A percentile compares a stretch with the other conserved stretches of the same genome.
phyloP scores from a whole-genome alignment of 1,140 invertebrate genomes.

The Pteromalus puparum region DNA sequence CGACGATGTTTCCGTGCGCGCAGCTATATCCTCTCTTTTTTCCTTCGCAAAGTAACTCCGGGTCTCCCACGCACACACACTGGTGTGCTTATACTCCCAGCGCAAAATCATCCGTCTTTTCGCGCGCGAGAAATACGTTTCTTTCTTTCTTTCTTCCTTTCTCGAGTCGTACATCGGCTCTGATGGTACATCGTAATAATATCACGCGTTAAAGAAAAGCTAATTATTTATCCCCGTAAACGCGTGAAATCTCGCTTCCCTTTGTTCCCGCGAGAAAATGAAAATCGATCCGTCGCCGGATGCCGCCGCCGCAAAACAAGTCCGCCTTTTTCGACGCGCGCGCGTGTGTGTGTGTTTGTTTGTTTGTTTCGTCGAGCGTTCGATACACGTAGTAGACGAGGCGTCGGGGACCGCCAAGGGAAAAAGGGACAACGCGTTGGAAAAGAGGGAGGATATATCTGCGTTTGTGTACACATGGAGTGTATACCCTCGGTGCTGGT shows the following conservation, averaged over 20 bases:
- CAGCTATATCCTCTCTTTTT: background rate
- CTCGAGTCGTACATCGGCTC: background rate
- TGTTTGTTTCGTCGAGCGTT: background rate
- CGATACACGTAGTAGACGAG: background rate
- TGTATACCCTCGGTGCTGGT: background rate
- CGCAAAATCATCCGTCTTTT: slow-evolving; percentile 4
- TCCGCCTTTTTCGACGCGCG: background rate
- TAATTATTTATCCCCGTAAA: background rate
- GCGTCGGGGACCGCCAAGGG: background rate
- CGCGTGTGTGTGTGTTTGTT: background rate
- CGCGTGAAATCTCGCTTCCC: background rate
- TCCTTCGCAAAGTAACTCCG: background rate
- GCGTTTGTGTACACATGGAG: background rate
- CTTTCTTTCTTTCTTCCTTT: background rate
- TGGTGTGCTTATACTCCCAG: too few species aligned
- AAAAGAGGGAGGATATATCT: slow-evolving; percentile 7
- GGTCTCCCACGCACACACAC: background rate
- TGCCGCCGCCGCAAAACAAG: slow-evolving; percentile 20
- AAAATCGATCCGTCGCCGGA: slow-evolving; percentile 36
- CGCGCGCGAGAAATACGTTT: background rate
- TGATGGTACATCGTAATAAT: too few species aligned
- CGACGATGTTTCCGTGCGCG: slow-evolving; percentile 26
- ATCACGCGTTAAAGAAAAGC: background rate
- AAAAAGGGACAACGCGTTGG: background rate
- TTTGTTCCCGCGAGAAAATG: slow-evolving; percentile 29